A percentile compares a stretch with the other conserved stretches of the same genome.
Evolutionary conservation across 2,888 invertebrate genomes (phyloP).

Genomic region (Cephus spinipes): DNA sequence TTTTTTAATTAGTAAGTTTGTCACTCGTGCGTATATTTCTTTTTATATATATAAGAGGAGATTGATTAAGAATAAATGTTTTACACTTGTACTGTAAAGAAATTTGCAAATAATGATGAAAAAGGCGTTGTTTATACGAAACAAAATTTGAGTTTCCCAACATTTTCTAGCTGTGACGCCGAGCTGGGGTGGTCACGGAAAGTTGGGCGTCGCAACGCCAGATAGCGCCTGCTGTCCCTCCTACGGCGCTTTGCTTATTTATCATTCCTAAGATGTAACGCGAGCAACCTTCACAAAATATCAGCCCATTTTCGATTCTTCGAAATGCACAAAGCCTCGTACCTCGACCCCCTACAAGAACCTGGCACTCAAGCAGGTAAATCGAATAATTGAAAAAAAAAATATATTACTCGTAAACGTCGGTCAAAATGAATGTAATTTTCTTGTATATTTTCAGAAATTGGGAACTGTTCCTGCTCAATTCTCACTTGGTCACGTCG

Average conservation of each 20-base stretch:
- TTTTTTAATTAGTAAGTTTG: conserved; percentile 22
- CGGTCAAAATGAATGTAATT: neutral
- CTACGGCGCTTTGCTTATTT: neutral
- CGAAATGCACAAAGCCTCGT: neutral
- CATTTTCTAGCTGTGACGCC: neutral
- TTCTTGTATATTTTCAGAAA: neutral
- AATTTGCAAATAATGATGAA: conserved; percentile 47
- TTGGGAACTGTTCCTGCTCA: neutral
- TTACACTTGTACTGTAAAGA: conserved; percentile 51
- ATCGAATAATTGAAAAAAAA: neutral
- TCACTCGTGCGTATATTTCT: conserved; percentile 31
- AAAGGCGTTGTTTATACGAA: conserved; percentile 41
- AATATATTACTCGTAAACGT: neutral
- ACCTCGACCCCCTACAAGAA: neutral
- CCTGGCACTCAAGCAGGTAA: neutral
- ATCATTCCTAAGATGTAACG: neutral
- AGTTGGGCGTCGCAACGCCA: neutral
- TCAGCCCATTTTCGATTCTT: neutral
- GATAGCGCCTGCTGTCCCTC: neutral
- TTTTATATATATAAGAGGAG: conserved; percentile 36
- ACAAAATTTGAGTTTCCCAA: conserved; percentile 14
- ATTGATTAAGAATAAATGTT: conserved; percentile 51
- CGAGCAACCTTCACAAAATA: neutral
- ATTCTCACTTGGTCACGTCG: neutral
- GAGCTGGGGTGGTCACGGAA: neutral